These are phyloP conservation scores for Salminus brasiliensis DNA, from an alignment of 2,113 vertebrate genomes.

Conservation along the genomic window DNA sequence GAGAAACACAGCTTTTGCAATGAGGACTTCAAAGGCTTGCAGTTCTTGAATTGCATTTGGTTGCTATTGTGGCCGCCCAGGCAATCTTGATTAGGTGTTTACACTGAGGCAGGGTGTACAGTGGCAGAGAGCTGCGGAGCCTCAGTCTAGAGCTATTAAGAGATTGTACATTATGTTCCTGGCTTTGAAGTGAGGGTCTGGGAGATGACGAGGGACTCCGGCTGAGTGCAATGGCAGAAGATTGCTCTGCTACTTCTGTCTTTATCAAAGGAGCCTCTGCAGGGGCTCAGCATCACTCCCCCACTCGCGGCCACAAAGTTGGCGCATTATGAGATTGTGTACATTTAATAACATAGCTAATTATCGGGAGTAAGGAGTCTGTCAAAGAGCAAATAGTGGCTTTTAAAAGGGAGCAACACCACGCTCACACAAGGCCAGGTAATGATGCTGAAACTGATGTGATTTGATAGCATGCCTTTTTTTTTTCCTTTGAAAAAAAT, in stretches of 20 bases:
- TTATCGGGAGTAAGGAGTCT: constrained; percentile 68
- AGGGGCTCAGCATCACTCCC: constrained; percentile 80
- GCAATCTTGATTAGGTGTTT: constrained; percentile 99
- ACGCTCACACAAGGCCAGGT: constrained; percentile 48
- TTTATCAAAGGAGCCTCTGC: constrained; percentile 86
- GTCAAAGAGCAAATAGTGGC: constrained; percentile 68
- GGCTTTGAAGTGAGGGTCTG: constrained; percentile 98
- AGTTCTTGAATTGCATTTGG: constrained; percentile 99
- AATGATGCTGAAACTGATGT: constrained; percentile 62
- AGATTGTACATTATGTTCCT: constrained; percentile 99
- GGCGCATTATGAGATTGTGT: constrained; percentile 79
- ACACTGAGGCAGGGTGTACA: constrained; percentile 94
- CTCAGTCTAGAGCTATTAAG: constrained; percentile 99
- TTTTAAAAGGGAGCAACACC: constrained; percentile 56
- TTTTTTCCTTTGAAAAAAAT: constrained; percentile 50
- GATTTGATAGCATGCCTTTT: constrained; percentile 55
- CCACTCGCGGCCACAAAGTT: constrained; percentile 77
- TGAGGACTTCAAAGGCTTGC: constrained; percentile 96
- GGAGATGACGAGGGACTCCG: constrained; percentile 87
- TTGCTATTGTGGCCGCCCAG: constrained; percentile 95
- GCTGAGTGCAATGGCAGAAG: constrained; percentile 91
- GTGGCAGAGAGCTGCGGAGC: constrained; percentile 91
- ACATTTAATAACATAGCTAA: constrained; percentile 81
- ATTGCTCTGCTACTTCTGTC: constrained; percentile 84
- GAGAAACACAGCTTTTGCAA: constrained; percentile 93